Conservation (phyloP, 2,888 invertebrate species). For the Malacosoma neustria region DNA sequence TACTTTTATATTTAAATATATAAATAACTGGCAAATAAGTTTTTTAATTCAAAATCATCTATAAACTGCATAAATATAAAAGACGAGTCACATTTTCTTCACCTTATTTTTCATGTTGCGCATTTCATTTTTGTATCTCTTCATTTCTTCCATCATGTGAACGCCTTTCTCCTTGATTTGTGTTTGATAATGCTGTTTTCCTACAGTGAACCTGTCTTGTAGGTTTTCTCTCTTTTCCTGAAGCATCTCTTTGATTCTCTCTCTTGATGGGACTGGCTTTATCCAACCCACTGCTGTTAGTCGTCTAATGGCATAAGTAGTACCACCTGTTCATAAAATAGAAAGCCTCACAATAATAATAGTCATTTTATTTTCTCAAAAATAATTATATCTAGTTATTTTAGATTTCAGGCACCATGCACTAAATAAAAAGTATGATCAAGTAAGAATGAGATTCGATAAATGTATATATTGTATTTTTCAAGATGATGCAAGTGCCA, state of each 20-base stretch:
- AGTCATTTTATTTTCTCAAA: too few species aligned
- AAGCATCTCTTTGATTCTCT: conserved; percentile 77
- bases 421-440: too few species aligned
- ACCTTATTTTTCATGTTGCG: conserved; percentile 60
- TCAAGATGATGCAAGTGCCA: too few species aligned
- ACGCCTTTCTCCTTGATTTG: conserved; percentile 58
- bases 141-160: conserved; percentile 69
- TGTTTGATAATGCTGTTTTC: conserved; percentile 54
- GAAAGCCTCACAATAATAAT: too few species aligned
- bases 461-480: too few species aligned
- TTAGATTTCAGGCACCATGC: neutral
- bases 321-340: too few species aligned
- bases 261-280: conserved; percentile 83
- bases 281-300: conserved; percentile 87
- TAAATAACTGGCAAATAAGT: conserved; percentile 18
- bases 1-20: conserved; percentile 48
- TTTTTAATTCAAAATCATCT: neutral
- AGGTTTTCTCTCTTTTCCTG: conserved; percentile 76
- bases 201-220: conserved; percentile 76
- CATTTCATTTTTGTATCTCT: conserved; percentile 64
- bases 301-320: conserved; percentile 88
- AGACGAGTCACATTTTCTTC: conserved; percentile 42
- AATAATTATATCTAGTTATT: conserved; percentile 12
- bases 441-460: too few species aligned
- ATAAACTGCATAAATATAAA: neutral